These are phyloP conservation scores for Thunnus albacares DNA, from an alignment of 2,797 vertebrate species.

Conservation along the genomic window DNA sequence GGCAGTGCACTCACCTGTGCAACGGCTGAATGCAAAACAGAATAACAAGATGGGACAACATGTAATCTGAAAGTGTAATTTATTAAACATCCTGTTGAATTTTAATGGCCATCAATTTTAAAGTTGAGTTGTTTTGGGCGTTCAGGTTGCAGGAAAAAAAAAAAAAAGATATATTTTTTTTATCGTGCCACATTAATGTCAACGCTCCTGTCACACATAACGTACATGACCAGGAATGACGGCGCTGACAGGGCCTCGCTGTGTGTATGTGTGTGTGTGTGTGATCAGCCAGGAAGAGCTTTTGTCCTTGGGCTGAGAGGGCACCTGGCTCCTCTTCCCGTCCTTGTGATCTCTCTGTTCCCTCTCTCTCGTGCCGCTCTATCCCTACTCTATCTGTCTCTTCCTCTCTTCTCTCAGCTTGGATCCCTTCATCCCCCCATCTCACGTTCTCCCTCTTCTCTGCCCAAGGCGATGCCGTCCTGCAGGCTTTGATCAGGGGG, in stretches of 20 bases:
- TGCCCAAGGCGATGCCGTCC: slow-evolving; percentile 88
- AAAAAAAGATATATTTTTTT: slow-evolving; percentile 49
- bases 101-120: slow-evolving; percentile 77
- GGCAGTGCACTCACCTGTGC: slow-evolving; percentile 66
- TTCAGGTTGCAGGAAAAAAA: slow-evolving; percentile 35
- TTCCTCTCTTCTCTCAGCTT: slow-evolving; percentile 79
- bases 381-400: slow-evolving; percentile 83
- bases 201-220: slow-evolving; percentile 67
- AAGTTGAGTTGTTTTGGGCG: slow-evolving; percentile 74
- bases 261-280: slow-evolving; percentile 49
- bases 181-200: slow-evolving; percentile 74
- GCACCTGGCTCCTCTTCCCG: slow-evolving; percentile 83
- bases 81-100: slow-evolving; percentile 82
- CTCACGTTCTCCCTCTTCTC: slow-evolving; percentile 81
- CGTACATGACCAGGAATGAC: slow-evolving; percentile 73
- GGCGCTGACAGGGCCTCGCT: slow-evolving; percentile 72
- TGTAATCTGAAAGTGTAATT: slow-evolving; percentile 83
- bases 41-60: slow-evolving; percentile 81
- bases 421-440: slow-evolving; percentile 80
- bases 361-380: slow-evolving; percentile 76
- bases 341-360: slow-evolving; percentile 86
- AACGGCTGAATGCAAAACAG: slow-evolving; percentile 66
- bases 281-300: slow-evolving; percentile 82
- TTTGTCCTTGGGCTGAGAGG: slow-evolving; percentile 87
- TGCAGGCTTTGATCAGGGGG: slow-evolving; percentile 89